Conservation (phyloP, 2,113 vertebrate genomes). For the Sterrhoptilus dennistouni region DNA sequence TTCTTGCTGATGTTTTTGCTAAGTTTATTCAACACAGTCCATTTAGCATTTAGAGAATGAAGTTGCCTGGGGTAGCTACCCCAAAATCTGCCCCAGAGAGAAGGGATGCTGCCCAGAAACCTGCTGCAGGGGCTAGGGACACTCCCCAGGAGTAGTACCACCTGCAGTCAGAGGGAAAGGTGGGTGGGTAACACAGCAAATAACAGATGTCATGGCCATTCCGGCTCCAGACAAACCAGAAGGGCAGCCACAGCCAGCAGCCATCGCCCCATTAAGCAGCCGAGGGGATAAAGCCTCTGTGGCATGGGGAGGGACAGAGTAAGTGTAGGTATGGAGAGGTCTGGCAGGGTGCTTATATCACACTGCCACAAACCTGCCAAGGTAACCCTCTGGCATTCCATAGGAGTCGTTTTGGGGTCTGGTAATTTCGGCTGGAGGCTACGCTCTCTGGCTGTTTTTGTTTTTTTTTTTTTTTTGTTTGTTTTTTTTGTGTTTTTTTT, state of each 20-base stretch:
- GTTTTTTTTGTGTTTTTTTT: no score
- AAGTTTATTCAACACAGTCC: background rate
- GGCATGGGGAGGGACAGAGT: rapidly evolving
- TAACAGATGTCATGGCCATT: background rate
- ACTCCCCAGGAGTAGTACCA: background rate
- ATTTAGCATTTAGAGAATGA: background rate
- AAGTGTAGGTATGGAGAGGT: background rate
- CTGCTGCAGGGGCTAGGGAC: background rate
- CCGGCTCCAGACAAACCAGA: background rate
- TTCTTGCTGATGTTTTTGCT: background rate
- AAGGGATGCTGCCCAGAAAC: background rate
- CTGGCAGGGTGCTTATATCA: background rate
- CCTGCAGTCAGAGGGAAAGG: background rate
- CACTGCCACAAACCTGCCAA: rapidly evolving
- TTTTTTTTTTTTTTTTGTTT: no score
- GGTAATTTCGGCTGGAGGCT: no score
- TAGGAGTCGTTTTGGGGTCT: rapidly evolving
- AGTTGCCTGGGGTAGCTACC: background rate
- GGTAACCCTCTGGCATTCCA: background rate
- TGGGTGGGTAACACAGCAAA: background rate
- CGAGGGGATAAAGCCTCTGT: background rate
- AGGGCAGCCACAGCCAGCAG: background rate
- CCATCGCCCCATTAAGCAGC: rapidly evolving
- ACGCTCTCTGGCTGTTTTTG: background rate
- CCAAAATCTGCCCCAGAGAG: background rate